Base-by-base conservation (phyloP, 1,140 invertebrate species). In the Lepidurus apus region DNA sequence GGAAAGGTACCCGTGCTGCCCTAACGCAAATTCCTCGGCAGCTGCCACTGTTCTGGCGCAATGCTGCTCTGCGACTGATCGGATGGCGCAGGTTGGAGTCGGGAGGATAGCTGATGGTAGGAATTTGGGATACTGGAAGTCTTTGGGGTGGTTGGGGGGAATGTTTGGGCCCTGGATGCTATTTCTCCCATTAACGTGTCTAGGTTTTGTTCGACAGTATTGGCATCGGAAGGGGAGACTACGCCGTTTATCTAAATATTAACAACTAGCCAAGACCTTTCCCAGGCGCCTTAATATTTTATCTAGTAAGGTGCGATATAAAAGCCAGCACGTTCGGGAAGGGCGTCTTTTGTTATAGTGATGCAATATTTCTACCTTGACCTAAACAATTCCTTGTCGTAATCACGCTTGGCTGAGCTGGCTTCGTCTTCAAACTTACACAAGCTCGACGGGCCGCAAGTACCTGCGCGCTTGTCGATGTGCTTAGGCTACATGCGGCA, bases 201-300 rank as follows among this genome's bases (percentile, higher is more conserved):
- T 65, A 65, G 53, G 53, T 65, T 65, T 65, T 65, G 53, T 65
- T 65, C 53, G 53, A 65, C 53, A n/a, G 53, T 65, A 65, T 65
- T 65, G 53, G 53, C 53, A 17, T 65, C 53, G 53, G 21, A 65
- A 21, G 53, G 53, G 17, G 53, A 65, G 17, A 11, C 53, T 9
- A 17, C 2, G 21, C 53, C 53, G 53, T 65, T 65, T 65, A 65
- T 21, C 13, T 65, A 65, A 65, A 65, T 65, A 65, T 13, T 65
- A 65, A 65, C 21, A 65, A 65, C 53, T 21, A n/a, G 21, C 3
- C 53, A 21, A 65, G 53, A 65, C 53, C 53, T 65, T 65, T 65
- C 53, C 21, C 53, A 65, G 53, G n/a, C 17, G 21, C 53, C 21
- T 65, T 65, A 65, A 65, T 65, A 65, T 65, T 65, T 1, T 17